Conservation (phyloP, 1,140 invertebrate genomes). For the Octopus sinensis region DNA sequence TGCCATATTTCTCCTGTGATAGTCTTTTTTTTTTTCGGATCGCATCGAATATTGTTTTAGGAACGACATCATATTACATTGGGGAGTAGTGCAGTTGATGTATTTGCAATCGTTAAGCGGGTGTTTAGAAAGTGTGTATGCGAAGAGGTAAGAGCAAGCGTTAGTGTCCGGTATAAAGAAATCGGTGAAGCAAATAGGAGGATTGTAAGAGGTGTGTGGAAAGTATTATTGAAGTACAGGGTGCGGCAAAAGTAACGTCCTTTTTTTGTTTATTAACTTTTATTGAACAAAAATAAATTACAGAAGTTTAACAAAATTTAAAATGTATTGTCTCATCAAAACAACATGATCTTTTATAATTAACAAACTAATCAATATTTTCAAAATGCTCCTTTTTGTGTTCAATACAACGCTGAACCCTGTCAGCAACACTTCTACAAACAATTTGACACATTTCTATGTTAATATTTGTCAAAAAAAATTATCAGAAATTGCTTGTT, state of each 20-base stretch:
- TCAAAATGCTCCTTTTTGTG: not conserved
- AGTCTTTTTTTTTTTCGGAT: too few relatives aligned
- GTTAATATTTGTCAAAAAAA: not conserved
- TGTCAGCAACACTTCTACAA: not conserved
- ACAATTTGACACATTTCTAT: not conserved
- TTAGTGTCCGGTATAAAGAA: too few relatives aligned
- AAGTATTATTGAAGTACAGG: not conserved
- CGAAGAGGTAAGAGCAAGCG: too few relatives aligned
- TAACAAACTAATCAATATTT: not conserved
- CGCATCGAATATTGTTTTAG: too few relatives aligned
- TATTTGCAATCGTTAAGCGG: too few relatives aligned
- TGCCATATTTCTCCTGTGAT: too few relatives aligned
- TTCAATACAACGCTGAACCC: not conserved
- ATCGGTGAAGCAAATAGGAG: too few relatives aligned
- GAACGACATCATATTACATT: too few relatives aligned
- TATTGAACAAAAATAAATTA: constrained; percentile 3
- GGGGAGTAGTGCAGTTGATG: too few relatives aligned
- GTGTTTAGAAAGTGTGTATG: too few relatives aligned
- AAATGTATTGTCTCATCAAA: constrained; percentile 1
- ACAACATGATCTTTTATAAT: not conserved
- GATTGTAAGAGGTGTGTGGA: not conserved
- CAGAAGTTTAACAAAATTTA: not conserved
- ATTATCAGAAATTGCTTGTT: constrained; percentile 3
- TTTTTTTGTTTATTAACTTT: constrained; percentile 3
- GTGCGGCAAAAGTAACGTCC: constrained; percentile 1